Evolutionary conservation across 1,140 invertebrate genomes (phyloP), one percentile per base, ranked within the genome.

Genomic region (Amyelois transitella): DNA sequence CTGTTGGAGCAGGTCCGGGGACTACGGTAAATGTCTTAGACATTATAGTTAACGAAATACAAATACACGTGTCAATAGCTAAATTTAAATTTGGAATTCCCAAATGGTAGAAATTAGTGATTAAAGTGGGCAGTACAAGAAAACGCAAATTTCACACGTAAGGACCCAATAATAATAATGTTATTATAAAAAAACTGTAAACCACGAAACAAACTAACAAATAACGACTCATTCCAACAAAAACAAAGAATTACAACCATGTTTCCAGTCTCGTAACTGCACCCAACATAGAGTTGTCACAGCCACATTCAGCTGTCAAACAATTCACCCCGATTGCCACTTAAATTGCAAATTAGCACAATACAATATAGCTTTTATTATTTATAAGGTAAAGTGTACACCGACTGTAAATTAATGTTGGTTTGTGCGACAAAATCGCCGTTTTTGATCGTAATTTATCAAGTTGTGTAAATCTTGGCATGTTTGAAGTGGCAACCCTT

Each of bases 211-310:
- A n/a, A n/a, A n/a, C n/a, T n/a, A n/a, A n/a, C n/a, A n/a, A n/a
- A n/a, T n/a, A n/a, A n/a, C n/a, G n/a, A n/a, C 22, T 24, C 22
- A 24, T 24, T 24, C 22, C 8, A 24, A 24, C 22, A 3, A 38
- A 4, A 14, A n/a, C 32, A 38, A 2, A 38, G 12, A 38, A n/a
- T 14, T 38, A 38, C 32, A 14, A 14, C 8, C 3, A 24, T 24
- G 3, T 24, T 24, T 8, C 22, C 1, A 38, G n/a, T 38, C 12
- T 38, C 4, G 32, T 3, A 38, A 14, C 32, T 14, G 17, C 32
- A 38, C 32, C 6, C 47, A 51, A 58, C 59, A 60, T 65, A 60
- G 59, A 69, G 55, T 56, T 64, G 65, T 67, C 65, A 63, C 19
- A 53, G 53, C 58, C 51, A 58, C 58, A 64, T 67, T 66, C 55